Base-by-base conservation (phyloP, 2,888 invertebrate genomes). In the Andrena flavipes region DNA sequence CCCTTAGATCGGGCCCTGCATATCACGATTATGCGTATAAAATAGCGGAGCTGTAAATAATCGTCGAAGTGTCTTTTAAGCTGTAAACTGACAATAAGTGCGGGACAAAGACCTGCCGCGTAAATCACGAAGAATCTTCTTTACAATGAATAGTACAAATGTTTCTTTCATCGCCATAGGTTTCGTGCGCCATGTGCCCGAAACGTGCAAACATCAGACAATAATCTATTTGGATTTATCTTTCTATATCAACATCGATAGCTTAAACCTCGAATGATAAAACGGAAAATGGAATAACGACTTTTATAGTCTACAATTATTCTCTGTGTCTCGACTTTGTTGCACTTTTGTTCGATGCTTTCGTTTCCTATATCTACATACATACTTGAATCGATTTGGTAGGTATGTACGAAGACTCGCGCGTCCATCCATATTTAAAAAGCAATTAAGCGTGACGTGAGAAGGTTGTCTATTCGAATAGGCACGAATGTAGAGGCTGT, bases 131-230 rank as follows among this genome's bases (percentile, higher is more conserved):
- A 65, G 51, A 71, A 70, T 64, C 35, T 49, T 75, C 73, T 26
- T 64, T 81, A 48, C 75, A 62, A 70, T 79, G 69, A 69, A 84
- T 84, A 84, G 83, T 84, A 84, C 83, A 84, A 84, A 84, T 60
- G 30, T 78, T 83, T 74, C 79, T 78, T 83, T 84, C 42, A 75
- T 64, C 42, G 16, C 42, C 26, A 63, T 33, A 20, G 59, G 76
- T 84, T 83, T 75, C 68, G 71, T 68, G 13, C 8, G 42, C 60
- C 20, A 49, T 68, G 48, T 16, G 42, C 16, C 42, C 56, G 74
- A 82, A 78, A 80, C 78, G 64, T 82, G 86, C 75, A 67, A 80
- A 82, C 72, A 42, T 48, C 72, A 30, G 86, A 88, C 84, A 88
- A 88, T 89, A 87, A 84, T 60, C 54, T 64, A 29, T 42, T 56